Evolutionary conservation across 2,113 vertebrate genomes (phyloP), one percentile per base, ranked within the genome.

Genomic region (Burhinus oedicnemus): DNA sequence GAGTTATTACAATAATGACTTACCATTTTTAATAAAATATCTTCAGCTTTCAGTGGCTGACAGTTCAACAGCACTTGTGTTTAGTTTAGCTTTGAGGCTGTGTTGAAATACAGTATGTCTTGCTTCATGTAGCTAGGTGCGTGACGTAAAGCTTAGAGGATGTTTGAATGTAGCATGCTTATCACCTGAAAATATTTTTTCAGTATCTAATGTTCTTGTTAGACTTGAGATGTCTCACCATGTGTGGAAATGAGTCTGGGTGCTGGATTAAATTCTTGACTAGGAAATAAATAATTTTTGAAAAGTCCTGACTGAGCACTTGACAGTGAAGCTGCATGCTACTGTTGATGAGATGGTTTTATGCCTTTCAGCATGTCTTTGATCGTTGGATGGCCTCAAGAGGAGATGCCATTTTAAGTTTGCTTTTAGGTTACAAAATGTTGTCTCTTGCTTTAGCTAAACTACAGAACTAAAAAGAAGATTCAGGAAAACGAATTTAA

Each of bases 401-500:
- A 60, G 49, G 15, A 40, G 21, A 5, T 79, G 23, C 17, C 22
- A 1, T 32, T 71, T 83, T 15, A 40, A 38, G 14, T 84, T 85
- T 80, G 34, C 4, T 40, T 18, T 89, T 85, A 38, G 32, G 9
- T 97, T 87, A 88, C 72, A 87, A 75, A 84, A 20, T 5, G 18
- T 54, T 88, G 18, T 74, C 62, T 87, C 89, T 94, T 87, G 71
- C 47, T 96, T 74, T 80, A 99, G 98, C 92, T 99, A 57, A 98
- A 96, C 75, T 98, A 98, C 79, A 97, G 97, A 95, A 97, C 95
- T 92, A 98, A 98, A 92, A 98, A 97, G 94, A 97, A 96, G 78
- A 64, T 85, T 38, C 79, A 82, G 5, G 80, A 95, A 83, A 58
- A 79, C 9, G 80, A 95, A 75, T 91, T 97, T 83, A 98, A 96